Base-by-base conservation (phyloP, 64 coral and sea anemone species). In the Pocillopora verrucosa region DNA sequence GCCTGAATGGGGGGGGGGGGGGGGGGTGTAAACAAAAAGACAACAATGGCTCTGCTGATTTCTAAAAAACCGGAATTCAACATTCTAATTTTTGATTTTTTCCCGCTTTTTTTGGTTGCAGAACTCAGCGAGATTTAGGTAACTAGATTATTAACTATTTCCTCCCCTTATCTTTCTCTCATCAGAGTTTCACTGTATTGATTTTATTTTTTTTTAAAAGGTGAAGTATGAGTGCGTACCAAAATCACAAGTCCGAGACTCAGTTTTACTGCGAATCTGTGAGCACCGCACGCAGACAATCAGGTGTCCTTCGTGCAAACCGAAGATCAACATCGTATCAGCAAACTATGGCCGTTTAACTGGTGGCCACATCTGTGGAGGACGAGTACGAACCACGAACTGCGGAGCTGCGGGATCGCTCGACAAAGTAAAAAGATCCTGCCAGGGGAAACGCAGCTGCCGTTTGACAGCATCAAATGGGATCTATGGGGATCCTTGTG, bases 321-420 rank as follows among this genome's bases (percentile, higher is more conserved):
- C 41, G 41, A 79, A 25, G 56, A 79, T 79, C 77, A 26, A 60
- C 37, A 59, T 79, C 11, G 19, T 79, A 17, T 57, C 14, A 11
- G 76, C 76, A 9, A 78, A 58, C 45, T 78, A 78, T 22, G 76
- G 76, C 22, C 77, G 77, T 79, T 51, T 79, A 22, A 79, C 77
- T 4, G 77, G 77, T 30, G 56, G 57, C 1, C 77, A 79, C 12
- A 59, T 79, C 4, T 79, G 77, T 79, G 0, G 3, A 2, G 77
- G 57, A 13, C 0, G 0, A 24, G 12, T 79, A 12, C 19, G 19
- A 11, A 79, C 51, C 19, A 79, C 76, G 59, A 20, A 79, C 76
- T 79, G 76, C 22, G 20, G 51, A 59, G 76, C 51, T 59, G 13
- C 45, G 9, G 4, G 19, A 11, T 45, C 76, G 56, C 76, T 11